Base-by-base conservation (phyloP, 1,140 invertebrate genomes). In the Leptopilina boulardi region DNA sequence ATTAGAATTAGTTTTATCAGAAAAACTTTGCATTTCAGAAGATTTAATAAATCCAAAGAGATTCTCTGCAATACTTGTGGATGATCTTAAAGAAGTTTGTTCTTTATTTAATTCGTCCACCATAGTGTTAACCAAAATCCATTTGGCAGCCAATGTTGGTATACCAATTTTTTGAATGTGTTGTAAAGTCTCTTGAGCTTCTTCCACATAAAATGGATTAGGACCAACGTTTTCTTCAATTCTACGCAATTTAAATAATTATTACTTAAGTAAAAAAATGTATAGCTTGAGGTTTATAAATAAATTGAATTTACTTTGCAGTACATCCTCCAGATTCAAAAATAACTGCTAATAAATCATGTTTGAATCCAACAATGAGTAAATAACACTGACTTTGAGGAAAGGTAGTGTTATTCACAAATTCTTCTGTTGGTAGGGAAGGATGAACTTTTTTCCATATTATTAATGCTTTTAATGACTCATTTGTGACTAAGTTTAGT, bases 391-490 rank as follows among this genome's bases (percentile, higher is more conserved):
- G 91, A 85, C 93, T 89, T 8, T 92, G 92, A 75, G 93, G 78
- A 23, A 82, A 78, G 26, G 84, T 72, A 30, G 83, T 73, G 15
- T 70, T 81, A 88, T 84, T 91, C 89, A 80, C 82, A 85, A 83
- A 79, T 51, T 23, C 80, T 71, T 73, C 83, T 76, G 90, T 88
- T 72, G 89, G 91, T 0, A 92, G 92, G 11, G 85, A 84, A 13
- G 92, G 92, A 83, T 92, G 94, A 21, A 96, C 94, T 91, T 95
- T 94, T 85, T 93, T 94, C 95, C 95, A 96, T 11, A 95, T 88
- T n/a, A 96, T 93, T 23, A 96, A 86, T 76, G 94, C 94, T 73
- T 94, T 94, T 0, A 96, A 90, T 21, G 93, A 91, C 77, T 95
- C 94, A 0, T 92, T 93, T 71, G 88, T 90, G 26, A 94, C 92